Evolutionary conservation across 2,888 invertebrate species (phyloP).

Genomic region (Lasiommata megera): DNA sequence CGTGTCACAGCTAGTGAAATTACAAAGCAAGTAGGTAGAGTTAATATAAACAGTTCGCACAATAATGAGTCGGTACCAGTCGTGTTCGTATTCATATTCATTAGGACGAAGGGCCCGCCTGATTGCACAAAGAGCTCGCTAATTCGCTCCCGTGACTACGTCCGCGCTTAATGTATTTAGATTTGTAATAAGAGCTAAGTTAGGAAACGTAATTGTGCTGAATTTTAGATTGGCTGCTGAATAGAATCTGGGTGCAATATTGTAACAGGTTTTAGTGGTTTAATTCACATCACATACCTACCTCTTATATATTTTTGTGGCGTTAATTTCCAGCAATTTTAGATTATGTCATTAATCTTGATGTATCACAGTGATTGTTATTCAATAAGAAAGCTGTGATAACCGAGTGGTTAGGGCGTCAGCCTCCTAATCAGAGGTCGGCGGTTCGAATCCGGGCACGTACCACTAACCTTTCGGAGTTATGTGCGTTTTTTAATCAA

Average conservation of each 20-base stretch:
- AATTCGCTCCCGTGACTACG: slow-evolving; percentile 71
- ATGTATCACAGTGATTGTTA: too few species aligned
- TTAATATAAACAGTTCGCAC: slow-evolving; percentile 16
- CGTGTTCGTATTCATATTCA: slow-evolving; percentile 70
- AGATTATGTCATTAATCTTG: too few species aligned
- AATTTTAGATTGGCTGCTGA: slow-evolving; percentile 35
- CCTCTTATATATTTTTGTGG: too few species aligned
- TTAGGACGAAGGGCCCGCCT: slow-evolving; percentile 76
- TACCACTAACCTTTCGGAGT: too few species aligned
- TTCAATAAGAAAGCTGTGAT: too few species aligned
- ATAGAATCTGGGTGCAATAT: background rate
- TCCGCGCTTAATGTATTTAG: slow-evolving; percentile 67
- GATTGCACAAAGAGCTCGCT: slow-evolving; percentile 81
- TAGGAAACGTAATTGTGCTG: slow-evolving; percentile 16
- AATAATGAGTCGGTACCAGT: slow-evolving; percentile 26
- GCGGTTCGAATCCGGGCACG: too few species aligned
- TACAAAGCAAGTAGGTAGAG: slow-evolving; percentile 4
- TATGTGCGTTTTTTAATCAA: too few species aligned
- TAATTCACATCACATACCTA: too few species aligned
- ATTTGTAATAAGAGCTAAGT: slow-evolving; percentile 46
- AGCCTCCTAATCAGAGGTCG: too few species aligned
- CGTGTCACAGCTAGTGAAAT: slow-evolving; percentile 8
- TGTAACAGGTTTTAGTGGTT: too few species aligned
- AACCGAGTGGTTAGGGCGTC: too few species aligned
- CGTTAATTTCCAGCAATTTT: too few species aligned